Evolutionary conservation across 2,113 vertebrate species (phyloP), one percentile per base, ranked within the genome.

Genomic region (Circaetus gallicus): DNA sequence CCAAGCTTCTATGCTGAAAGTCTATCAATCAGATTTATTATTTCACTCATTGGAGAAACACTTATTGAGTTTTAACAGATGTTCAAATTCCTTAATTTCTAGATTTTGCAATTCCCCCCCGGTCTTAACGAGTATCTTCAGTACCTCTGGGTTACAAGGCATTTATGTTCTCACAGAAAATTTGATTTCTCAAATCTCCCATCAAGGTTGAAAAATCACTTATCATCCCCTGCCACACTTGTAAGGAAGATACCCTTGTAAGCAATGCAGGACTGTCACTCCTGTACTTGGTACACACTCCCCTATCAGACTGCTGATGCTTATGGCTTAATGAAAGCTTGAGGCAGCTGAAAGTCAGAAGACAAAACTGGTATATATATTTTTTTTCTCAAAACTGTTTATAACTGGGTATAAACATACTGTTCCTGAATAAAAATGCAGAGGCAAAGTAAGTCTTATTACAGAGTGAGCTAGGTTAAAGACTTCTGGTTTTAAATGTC

Each of bases 41-140:
- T 95, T 96, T 92, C 78, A 81, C 28, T 88, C 83, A 83, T 7
- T 79, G 76, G 28, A 89, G 74, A 98, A 97, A 95, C 11, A 40
- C 42, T 97, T 74, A 92, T 3, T 94, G 71, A 96, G 40, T 89
- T 96, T 97, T 95, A 96, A 95, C 89, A 97, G 95, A 91, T 96
- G 92, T 94, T 97, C 50, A 86, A 49, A 94, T 94, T 94, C 67
- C 86, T 93, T 96, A 92, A 95, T 92, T 97, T 97, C 89, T 79
- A 47, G 52, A 93, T 58, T 96, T 81, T 95, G 67, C 53, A 94
- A 86, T 95, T 90, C 78, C 45, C 24, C 24, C 15, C 8, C 81
- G 65, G 28, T 79, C 95, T 96, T 95, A 95, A 78, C 32, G 56
- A 91, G 58, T 78, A 79, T 86, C 59, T 95, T 94, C 80, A 87